Base-by-base conservation (phyloP, 2,888 invertebrate species). In the Allacma fusca region DNA sequence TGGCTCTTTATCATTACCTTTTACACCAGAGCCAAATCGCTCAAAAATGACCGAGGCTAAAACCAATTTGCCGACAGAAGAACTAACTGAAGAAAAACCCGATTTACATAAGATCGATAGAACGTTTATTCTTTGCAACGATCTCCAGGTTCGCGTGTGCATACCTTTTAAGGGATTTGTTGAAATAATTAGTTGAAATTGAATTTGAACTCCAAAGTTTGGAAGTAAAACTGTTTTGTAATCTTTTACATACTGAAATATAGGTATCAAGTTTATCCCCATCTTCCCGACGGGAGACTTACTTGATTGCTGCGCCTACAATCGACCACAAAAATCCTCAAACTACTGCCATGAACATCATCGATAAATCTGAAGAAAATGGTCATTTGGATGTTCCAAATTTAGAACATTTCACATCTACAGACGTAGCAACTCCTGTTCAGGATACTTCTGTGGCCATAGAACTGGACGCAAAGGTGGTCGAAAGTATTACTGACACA, bases 231-330 rank as follows among this genome's bases (percentile, higher is more conserved):
- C 40, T 5, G 40, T 5, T 9, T 40, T 5, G 13, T 40, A 40
- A 40, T 40, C 5, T 40, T 40, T 9, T 40, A 9, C 40, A 40
- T 9, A 40, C 40, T 62, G n/a, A 4, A 12, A 4, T 21, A 13
- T 62, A 62, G 62, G 24, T 24, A 23, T 62, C 62, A 12, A 62
- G 24, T 26, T 24, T 28, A 0, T 19, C 68, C 13, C 68, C 75
- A 4, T 68, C 75, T 2, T 67, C 68, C n/a, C 75, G 75, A 13
- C 67, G 75, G 5, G 75, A 75, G 40, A 76, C 76, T 12, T 71
- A 62, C 24, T 76, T 40, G 19, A 34, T 64, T 57, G 70, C 76
- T 21, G 44, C 70, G 44, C 50, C 70, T 23, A 44, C 70, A 40
- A 70, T 70, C 26, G 26, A 24, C 24, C 44, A 4, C 4, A 19